A percentile compares a stretch with the other conserved stretches of the same genome.
phyloP scores from a whole-genome alignment of 2,888 invertebrate species.

The Anthophora plumipes region DNA sequence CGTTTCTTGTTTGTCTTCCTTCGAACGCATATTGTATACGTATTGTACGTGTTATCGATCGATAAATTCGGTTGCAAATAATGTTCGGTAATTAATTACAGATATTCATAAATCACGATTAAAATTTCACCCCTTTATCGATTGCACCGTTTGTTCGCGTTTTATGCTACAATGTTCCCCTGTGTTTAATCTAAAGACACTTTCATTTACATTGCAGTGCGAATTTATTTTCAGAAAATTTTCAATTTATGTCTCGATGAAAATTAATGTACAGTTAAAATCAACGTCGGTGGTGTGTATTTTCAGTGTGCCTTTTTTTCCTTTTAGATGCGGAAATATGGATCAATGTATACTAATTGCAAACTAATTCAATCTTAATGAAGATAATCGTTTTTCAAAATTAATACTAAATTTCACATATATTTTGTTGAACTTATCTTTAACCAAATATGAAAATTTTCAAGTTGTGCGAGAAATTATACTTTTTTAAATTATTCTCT shows the following conservation, averaged over 20 bases:
- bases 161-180: neutral
- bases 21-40: neutral
- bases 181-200: neutral
- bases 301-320: neutral
- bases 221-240: neutral
- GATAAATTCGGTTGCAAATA: neutral
- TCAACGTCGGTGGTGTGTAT: neutral
- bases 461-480: too few relatives aligned
- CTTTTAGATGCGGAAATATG: neutral
- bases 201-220: neutral
- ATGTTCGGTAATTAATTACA: neutral
- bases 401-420: too few relatives aligned
- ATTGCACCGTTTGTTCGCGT: neutral
- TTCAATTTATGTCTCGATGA: neutral
- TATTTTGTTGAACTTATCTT: too few relatives aligned
- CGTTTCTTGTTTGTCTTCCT: neutral
- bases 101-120: neutral
- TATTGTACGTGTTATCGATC: neutral
- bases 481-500: too few relatives aligned
- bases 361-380: too few relatives aligned
- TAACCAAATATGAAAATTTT: too few relatives aligned
- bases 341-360: neutral
- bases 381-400: too few relatives aligned
- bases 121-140: neutral
- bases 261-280: neutral